Conservation (phyloP, 2,797 vertebrate genomes). For the Neostethus bicornis region DNA sequence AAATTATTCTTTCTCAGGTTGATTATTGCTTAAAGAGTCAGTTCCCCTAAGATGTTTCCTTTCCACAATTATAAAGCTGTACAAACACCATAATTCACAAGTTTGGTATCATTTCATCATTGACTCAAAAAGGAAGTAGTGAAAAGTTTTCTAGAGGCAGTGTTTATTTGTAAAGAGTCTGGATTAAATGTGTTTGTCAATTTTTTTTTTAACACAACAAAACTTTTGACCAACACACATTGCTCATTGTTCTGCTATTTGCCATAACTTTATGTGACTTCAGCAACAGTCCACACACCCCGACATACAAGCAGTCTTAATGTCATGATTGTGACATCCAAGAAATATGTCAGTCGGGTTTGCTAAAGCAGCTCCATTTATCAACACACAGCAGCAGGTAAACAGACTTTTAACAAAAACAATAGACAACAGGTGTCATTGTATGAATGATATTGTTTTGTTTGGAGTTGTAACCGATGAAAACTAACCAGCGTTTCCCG, state of each 20-base stretch:
- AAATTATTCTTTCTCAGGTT: neutral
- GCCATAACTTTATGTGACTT: neutral
- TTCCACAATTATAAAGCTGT: neutral
- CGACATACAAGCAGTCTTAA: constrained; percentile 3
- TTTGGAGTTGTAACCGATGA: constrained; percentile 11
- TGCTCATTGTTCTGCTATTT: constrained; percentile 3
- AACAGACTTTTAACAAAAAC: constrained; percentile 1
- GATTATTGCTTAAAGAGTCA: neutral
- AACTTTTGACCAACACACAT: neutral
- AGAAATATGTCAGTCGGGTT: constrained; percentile 9
- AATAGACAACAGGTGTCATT: constrained; percentile 7
- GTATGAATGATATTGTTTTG: constrained; percentile 14
- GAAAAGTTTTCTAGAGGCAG: too few species aligned
- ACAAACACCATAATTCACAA: too few species aligned
- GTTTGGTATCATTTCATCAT: too few species aligned
- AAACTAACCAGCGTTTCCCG: constrained; percentile 15
- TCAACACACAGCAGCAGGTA: constrained; percentile 7
- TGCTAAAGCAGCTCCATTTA: constrained; percentile 4
- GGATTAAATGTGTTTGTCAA: too few species aligned
- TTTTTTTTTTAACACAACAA: neutral
- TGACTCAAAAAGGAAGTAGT: too few species aligned
- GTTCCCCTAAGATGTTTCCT: neutral
- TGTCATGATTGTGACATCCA: constrained; percentile 10
- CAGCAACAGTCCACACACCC: constrained; percentile 1
- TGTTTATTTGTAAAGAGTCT: too few species aligned